phyloP scores from a whole-genome alignment of 1,140 invertebrate genomes.

The Geopemphigus sp. region DNA sequence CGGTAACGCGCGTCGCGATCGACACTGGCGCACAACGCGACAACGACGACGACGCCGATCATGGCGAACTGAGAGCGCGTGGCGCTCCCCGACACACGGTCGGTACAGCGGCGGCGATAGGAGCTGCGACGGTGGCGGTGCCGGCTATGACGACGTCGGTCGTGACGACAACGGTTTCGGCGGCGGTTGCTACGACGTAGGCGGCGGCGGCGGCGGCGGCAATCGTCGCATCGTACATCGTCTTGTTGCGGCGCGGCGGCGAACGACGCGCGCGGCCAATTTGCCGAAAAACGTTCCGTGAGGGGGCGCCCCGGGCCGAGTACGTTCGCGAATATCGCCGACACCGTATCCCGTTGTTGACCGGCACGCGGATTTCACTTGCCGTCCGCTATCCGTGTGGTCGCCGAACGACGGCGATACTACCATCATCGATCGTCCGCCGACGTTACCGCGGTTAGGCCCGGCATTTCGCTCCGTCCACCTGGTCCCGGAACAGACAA shows the following conservation, averaged over 20 bases:
- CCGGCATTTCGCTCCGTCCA: no score
- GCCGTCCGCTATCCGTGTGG: no score
- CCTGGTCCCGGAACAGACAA: no score
- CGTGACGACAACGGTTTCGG: background rate
- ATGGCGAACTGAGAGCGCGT: conserved; percentile 27
- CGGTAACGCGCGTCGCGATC: background rate
- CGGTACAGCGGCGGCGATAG: background rate
- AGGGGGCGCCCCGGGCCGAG: no score
- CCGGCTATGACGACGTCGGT: background rate
- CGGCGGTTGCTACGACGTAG: background rate
- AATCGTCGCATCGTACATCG: no score
- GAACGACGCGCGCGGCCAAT: background rate
- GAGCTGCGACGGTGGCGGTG: background rate
- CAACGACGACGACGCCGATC: background rate
- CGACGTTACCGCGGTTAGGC: no score
- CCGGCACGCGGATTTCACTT: no score
- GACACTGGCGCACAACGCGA: background rate
- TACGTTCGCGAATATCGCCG: no score
- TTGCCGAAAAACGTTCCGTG: no score
- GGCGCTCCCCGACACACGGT: background rate
- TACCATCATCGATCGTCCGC: no score
- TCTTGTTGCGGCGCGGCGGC: background rate
- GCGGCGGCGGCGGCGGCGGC: background rate
- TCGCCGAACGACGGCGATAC: no score
- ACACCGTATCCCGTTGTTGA: no score